These are phyloP conservation scores for Atlantisia rogersi DNA, from an alignment of 2,113 vertebrate genomes.

Conservation along the genomic window DNA sequence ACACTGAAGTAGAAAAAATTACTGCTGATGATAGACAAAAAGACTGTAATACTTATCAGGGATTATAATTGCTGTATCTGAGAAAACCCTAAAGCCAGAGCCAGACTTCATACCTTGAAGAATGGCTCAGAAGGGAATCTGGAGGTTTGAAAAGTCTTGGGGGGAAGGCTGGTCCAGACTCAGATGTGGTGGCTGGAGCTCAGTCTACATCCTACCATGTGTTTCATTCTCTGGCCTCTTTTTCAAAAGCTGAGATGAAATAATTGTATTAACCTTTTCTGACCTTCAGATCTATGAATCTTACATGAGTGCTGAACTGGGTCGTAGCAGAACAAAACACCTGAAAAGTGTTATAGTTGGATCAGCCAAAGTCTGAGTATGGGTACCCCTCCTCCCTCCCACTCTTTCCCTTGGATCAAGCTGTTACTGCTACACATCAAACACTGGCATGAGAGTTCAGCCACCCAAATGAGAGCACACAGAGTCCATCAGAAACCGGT, in stretches of 20 bases:
- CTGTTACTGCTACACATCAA: background rate
- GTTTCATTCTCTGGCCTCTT: background rate
- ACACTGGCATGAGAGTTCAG: background rate
- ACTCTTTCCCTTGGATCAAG: background rate
- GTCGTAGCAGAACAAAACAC: background rate
- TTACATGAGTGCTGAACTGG: background rate
- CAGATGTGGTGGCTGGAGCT: background rate
- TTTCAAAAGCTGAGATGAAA: background rate
- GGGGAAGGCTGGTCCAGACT: background rate
- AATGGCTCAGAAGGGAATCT: background rate
- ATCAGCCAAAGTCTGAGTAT: background rate
- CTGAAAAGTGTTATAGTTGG: background rate
- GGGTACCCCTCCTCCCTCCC: background rate
- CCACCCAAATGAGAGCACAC: background rate
- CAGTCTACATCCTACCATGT: background rate
- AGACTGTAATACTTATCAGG: background rate
- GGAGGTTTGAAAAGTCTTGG: background rate
- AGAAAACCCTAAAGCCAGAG: background rate
- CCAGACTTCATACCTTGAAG: background rate
- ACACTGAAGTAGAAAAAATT: background rate
- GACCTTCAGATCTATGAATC: background rate
- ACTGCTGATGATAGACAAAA: background rate
- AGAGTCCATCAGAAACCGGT: background rate
- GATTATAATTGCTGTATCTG: background rate
- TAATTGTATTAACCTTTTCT: background rate